These are phyloP conservation scores for Actenoides lindsayi DNA, from an alignment of 2,113 vertebrate genomes.

Conservation along the genomic window DNA sequence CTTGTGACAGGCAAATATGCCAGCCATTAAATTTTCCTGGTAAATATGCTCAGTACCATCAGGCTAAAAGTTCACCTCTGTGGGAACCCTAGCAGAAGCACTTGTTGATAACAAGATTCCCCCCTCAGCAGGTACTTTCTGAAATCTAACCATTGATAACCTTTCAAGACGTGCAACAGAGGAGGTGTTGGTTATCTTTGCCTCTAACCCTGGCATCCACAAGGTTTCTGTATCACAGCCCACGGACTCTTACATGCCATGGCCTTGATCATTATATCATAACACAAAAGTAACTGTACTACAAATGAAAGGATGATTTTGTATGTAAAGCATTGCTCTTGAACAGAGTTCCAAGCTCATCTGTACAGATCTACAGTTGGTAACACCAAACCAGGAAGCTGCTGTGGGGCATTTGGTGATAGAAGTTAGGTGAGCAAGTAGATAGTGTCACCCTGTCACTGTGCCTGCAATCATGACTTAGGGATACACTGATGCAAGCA, in stretches of 20 bases:
- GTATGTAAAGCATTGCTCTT: neutral
- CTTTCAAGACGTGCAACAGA: neutral
- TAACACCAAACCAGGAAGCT: neutral
- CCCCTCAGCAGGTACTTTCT: neutral
- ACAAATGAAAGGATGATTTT: neutral
- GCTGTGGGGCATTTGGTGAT: neutral
- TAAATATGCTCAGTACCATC: neutral
- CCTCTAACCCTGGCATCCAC: neutral
- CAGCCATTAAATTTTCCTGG: neutral
- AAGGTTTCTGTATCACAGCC: neutral
- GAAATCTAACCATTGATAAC: neutral
- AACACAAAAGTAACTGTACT: neutral
- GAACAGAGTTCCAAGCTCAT: neutral
- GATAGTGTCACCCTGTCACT: neutral
- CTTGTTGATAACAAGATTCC: neutral
- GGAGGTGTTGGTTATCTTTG: neutral
- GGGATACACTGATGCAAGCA: neutral
- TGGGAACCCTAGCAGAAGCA: neutral
- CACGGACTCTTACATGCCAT: fast-evolving
- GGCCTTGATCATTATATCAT: neutral
- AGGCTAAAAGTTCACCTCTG: neutral
- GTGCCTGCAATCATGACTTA: neutral
- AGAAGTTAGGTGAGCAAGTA: neutral
- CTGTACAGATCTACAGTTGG: neutral
- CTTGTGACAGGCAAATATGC: neutral